Evolutionary conservation across 1,140 invertebrate genomes (phyloP), one percentile per base, ranked within the genome.

Genomic region (Dreissena polymorpha): DNA sequence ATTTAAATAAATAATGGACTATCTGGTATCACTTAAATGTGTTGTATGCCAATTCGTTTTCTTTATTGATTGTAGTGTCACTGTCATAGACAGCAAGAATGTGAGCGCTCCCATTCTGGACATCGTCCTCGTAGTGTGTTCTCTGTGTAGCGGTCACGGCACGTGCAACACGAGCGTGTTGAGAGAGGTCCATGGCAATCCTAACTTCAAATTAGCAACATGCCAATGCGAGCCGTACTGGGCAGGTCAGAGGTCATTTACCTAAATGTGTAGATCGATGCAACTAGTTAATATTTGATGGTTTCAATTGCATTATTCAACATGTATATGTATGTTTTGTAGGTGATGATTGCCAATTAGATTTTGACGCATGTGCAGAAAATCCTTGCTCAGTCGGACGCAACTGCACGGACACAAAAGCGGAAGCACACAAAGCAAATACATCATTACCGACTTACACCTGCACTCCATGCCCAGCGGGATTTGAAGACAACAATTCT

Each of bases 201-300:
- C 73, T 13, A 69, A 23, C 21, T 83, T 74, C 51, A 83, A 83
- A 73, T 83, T 53, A 25, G 80, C 80, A 7, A 75, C 72, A 2
- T 83, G 81, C 39, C 7, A 63, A 13, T 83, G 81, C 53, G 29
- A 53, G 21, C 25, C 29, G 0, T 83, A 83, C 50, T 83, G 74
- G 72, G 63, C 64, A 68, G 81, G 81, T 83, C 70, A 18, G 69
- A 68, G 27, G 23, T 64, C 29, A 13, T 68, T 14, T 51, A 49
- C 50, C 14, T 27, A 10, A 67, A 75, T 72, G 18, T 16, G 16
- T 14, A 25, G 16, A 68, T 5, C 8, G 18, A 39, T 39, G 39
- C 2, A 2, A 2, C 39, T 39, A 5, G 39, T 39, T 39, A 5
- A 39, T 6, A 27, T 27, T 27, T 68, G 16, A 3, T 68, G 14